Evolutionary conservation across 2,113 vertebrate genomes (phyloP), one percentile per base, ranked within the genome.

Genomic region (Anseranas semipalmata): DNA sequence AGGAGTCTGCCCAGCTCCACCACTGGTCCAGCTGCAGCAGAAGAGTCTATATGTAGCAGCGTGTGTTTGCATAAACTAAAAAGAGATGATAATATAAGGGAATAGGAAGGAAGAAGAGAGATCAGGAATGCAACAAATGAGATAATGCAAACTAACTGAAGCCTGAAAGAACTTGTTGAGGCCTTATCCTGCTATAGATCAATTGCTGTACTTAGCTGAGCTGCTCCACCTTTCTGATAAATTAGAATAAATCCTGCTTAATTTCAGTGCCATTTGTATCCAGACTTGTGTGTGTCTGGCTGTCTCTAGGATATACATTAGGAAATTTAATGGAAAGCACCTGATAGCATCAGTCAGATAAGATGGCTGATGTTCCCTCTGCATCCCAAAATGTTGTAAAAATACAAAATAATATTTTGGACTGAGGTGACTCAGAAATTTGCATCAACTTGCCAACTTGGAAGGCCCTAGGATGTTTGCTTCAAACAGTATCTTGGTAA

Each of bases 401-500:
- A 96, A 86, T 62, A 73, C 21, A 46, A 74, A 94, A 75, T 68
- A 95, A 79, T 94, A 67, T 95, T 96, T 89, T 94, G 74, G 58
- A 67, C 48, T 73, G 43, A 35, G 48, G 70, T 96, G 96, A 97
- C 77, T 97, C 95, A 95, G 95, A 91, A 94, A 95, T 87, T 72
- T 92, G 66, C 45, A 72, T 94, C 76, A 79, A 32, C 80, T 74
- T 91, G 93, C 96, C 94, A 96, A 48, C 75, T 75, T 93, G 72
- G 63, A 93, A 91, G 74, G 96, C 89, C 85, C 60, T 22, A 75
- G 80, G 89, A 81, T 95, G 48, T 96, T 97, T 97, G 60, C 75
- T 84, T 96, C 84, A 79, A 91, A 68, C 59, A 60, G 93, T 94
- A 74, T 85, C 93, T 91, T 95, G 80, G 93, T 94, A 96, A 98